A percentile compares a stretch with the other conserved stretches of the same genome.
These are phyloP conservation scores for Holacanthella duospinosa DNA, from an alignment of 2,888 invertebrate genomes.

Conservation along the genomic window DNA sequence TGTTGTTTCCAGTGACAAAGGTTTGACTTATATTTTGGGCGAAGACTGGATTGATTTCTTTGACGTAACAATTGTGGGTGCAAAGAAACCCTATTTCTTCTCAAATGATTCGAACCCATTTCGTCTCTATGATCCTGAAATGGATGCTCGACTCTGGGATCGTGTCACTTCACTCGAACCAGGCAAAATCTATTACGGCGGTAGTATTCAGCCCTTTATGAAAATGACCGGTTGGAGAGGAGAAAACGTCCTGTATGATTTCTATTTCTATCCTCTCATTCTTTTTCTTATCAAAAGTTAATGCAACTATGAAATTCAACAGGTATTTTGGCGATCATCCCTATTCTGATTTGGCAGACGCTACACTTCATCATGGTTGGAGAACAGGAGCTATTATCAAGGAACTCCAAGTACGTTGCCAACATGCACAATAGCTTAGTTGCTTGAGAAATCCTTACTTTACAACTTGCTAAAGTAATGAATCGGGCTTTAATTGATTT, in stretches of 20 bases:
- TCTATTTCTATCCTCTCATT: background rate
- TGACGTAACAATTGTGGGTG: conserved; percentile 87
- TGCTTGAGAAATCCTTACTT: no score
- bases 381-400: conserved; percentile 94
- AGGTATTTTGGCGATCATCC: conserved; percentile 94
- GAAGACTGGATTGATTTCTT: conserved; percentile 79
- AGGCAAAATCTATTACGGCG: conserved; percentile 87
- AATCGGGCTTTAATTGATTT: no score
- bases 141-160: conserved; percentile 80
- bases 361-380: conserved; percentile 78
- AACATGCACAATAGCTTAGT: no score
- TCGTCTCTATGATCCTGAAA: conserved; percentile 69
- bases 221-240: conserved; percentile 87
- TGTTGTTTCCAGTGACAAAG: conserved; percentile 59
- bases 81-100: conserved; percentile 93
- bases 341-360: conserved; percentile 91
- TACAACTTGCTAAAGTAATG: no score
- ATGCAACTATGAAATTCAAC: background rate
- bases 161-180: conserved; percentile 74
- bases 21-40: conserved; percentile 82
- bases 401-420: conserved; percentile 63
- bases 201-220: conserved; percentile 82
- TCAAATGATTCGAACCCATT: conserved; percentile 78
- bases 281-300: background rate
- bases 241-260: conserved; percentile 60